Conservation (phyloP, 2,113 vertebrate genomes). For the Leptobrachium ailaonicum region DNA sequence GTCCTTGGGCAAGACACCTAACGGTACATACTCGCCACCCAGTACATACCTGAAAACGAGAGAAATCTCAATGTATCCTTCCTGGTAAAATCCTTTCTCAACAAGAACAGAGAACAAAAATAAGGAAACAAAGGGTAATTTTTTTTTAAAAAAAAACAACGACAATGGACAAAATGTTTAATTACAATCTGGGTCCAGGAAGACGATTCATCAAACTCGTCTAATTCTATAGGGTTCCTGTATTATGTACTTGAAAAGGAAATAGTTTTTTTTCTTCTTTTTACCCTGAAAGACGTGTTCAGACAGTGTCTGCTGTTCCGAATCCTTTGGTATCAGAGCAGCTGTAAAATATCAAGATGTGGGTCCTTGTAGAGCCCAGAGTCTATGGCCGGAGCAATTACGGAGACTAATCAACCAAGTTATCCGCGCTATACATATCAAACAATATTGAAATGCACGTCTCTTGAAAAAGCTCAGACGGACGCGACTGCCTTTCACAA, state of each 20-base stretch:
- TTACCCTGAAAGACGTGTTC: background rate
- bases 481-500: background rate
- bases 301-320: background rate
- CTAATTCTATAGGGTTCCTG: background rate
- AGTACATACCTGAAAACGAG: too few species aligned
- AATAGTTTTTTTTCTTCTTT: background rate
- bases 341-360: background rate
- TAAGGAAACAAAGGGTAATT: background rate
- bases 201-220: conserved; percentile 1
- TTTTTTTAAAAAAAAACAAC: background rate
- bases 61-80: too few species aligned
- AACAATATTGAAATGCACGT: background rate
- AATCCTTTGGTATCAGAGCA: background rate
- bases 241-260: background rate
- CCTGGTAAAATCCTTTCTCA: too few species aligned
- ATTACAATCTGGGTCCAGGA: conserved; percentile 4
- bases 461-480: background rate
- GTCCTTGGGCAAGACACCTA: too few species aligned
- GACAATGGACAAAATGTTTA: background rate
- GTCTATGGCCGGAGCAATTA: background rate
- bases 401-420: background rate
- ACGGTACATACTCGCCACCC: too few species aligned
- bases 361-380: background rate
- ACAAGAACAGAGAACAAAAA: background rate
- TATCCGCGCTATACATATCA: background rate